Base-by-base conservation (phyloP, 1,140 invertebrate species). In the Aphaenogaster rudis region DNA sequence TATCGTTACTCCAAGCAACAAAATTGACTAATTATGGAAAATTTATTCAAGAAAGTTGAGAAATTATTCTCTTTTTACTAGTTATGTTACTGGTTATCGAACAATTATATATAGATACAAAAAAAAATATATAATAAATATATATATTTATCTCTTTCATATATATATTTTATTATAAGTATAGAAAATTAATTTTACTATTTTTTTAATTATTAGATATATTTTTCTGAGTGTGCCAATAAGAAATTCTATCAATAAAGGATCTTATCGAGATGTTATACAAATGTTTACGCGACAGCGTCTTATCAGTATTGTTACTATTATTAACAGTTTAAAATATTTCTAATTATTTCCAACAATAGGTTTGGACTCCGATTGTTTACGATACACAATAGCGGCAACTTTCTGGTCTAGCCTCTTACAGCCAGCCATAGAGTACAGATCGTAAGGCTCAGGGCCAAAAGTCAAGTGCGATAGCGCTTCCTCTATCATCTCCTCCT, bases 321-420 rank as follows among this genome's bases (percentile, higher is more conserved):
- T 59, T 77, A 50, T 45, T 78, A 45, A 76, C n/a, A 63, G 13
- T 71, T 36, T 54, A 21, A 28, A 42, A 2, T 13, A 52, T 82
- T 33, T 48, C 5, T 33, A 11, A 48, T 78, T 33, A 72, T 36
- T 9, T 52, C 33, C 61, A 33, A 36, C 8, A 84, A 11, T 45
- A 72, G 48, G 9, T 54, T 64, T 54, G 0, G 2, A 9, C 11
- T 74, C 39, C 4, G 11, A 39, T 63, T 57, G 74, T 79, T 77
- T 79, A n/a, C 72, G 64, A 71, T 90, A 92, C 36, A 93, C 74
- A 48, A 92, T 87, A 86, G 86, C 39, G 42, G 90, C 95, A 11
- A 97, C 96, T 94, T 97, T 96, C 85, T 96, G 95, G 74, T 96
- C 96, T 21, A 97, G 91, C 80, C 96, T 95, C 92, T 97, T 97